Conservation (phyloP, 2,113 vertebrate species). For the Rhinopomastus cyanomelas region DNA sequence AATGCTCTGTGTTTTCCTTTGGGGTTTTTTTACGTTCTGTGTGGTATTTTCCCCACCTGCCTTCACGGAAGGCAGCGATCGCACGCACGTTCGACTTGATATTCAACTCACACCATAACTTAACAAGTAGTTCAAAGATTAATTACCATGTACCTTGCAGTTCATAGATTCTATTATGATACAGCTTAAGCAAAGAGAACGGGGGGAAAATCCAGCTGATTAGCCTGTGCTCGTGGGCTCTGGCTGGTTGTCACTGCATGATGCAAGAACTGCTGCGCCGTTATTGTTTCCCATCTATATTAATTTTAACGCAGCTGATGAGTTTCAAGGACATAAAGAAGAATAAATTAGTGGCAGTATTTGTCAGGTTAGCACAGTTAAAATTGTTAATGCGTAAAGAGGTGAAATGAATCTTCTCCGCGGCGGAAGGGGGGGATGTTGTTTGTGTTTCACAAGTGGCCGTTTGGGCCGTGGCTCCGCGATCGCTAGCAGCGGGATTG, state of each 20-base stretch:
- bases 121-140: constrained; percentile 80
- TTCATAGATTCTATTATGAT: constrained; percentile 67
- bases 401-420: background rate
- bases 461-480: background rate
- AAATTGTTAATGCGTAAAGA: background rate
- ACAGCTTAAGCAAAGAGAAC: constrained; percentile 18
- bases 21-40: background rate
- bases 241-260: background rate
- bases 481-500: rapidly evolving
- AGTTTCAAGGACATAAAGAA: background rate
- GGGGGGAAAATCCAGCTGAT: constrained; percentile 29
- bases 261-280: background rate
- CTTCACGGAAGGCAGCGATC: constrained; percentile 71
- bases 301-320: background rate
- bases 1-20: background rate
- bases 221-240: constrained; percentile 22
- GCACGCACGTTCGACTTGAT: constrained; percentile 71
- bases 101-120: constrained; percentile 70
- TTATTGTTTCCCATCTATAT: background rate
- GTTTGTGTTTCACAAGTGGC: rapidly evolving
- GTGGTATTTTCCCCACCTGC: constrained; percentile 51
- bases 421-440: background rate
- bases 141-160: constrained; percentile 75
- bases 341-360: background rate
- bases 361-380: background rate